Conservation (phyloP, 2,113 vertebrate species). For the Oncorhynchus keta region DNA sequence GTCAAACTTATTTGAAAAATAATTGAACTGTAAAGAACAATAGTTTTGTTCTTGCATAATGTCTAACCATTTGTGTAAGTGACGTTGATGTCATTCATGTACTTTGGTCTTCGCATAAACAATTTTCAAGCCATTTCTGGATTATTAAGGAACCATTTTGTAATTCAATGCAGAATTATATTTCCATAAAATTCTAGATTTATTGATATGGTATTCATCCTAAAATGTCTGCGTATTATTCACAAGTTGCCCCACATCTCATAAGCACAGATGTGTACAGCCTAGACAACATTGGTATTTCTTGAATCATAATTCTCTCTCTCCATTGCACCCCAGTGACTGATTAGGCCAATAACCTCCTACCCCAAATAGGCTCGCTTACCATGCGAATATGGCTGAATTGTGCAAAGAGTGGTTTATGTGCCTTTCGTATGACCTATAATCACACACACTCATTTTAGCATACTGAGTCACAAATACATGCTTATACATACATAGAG, state of each 20-base stretch:
- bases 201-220: not conserved
- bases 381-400: slow-evolving; percentile 10
- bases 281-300: not conserved
- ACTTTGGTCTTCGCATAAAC: not conserved
- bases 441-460: not conserved
- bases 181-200: not conserved
- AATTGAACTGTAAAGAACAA: not conserved
- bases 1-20: not conserved
- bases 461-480: not conserved
- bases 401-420: slow-evolving; percentile 11
- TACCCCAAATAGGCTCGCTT: slow-evolving; percentile 7
- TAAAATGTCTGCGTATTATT: not conserved
- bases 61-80: not conserved
- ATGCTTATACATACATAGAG: not conserved
- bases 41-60: not conserved
- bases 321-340: not conserved
- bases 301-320: not conserved
- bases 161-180: too few relatives aligned
- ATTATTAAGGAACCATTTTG: not conserved
- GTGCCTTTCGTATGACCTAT: slow-evolving; percentile 10
- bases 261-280: not conserved
- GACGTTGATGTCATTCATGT: not conserved
- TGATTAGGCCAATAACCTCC: slow-evolving; percentile 22
- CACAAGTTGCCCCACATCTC: not conserved
- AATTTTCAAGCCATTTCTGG: not conserved